Evolutionary conservation across 2,797 vertebrate genomes (phyloP).

Genomic region (Falco cherrug): DNA sequence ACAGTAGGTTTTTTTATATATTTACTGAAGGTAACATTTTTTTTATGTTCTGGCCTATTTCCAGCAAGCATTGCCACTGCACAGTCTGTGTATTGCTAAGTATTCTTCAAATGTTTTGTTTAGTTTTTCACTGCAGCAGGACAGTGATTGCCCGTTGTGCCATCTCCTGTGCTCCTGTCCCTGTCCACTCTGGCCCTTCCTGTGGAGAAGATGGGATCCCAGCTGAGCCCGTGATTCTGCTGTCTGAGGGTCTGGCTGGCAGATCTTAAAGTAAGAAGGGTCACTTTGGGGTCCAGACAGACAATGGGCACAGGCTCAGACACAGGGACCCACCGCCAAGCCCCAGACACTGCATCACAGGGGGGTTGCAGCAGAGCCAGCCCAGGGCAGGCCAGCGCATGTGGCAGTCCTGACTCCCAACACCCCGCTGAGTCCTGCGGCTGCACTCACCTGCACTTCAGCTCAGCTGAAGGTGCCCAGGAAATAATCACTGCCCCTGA

Average conservation of each 20-base stretch:
- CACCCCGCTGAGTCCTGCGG: rapidly evolving
- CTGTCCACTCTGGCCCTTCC: not conserved
- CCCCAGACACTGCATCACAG: rapidly evolving
- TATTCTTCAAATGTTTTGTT: not conserved
- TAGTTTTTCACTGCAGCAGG: not conserved
- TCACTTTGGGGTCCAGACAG: not conserved
- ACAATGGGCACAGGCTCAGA: rapidly evolving
- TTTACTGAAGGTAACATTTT: not conserved
- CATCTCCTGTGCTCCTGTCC: rapidly evolving
- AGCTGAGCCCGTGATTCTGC: rapidly evolving
- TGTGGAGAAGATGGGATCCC: rapidly evolving
- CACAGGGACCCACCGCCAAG: rapidly evolving
- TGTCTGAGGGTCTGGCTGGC: too few species aligned
- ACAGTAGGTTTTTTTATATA: rapidly evolving
- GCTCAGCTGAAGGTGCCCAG: rapidly evolving
- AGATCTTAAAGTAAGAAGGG: not conserved
- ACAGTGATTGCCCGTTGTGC: rapidly evolving
- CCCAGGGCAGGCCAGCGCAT: not conserved
- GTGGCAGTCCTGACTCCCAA: not conserved
- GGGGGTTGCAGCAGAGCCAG: not conserved
- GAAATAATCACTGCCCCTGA: rapidly evolving
- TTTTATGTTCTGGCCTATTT: not conserved
- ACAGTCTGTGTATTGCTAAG: rapidly evolving
- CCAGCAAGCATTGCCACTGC: rapidly evolving
- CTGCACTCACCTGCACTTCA: rapidly evolving